Conservation (phyloP, 2,797 vertebrate genomes). For the Molossus molossus region DNA sequence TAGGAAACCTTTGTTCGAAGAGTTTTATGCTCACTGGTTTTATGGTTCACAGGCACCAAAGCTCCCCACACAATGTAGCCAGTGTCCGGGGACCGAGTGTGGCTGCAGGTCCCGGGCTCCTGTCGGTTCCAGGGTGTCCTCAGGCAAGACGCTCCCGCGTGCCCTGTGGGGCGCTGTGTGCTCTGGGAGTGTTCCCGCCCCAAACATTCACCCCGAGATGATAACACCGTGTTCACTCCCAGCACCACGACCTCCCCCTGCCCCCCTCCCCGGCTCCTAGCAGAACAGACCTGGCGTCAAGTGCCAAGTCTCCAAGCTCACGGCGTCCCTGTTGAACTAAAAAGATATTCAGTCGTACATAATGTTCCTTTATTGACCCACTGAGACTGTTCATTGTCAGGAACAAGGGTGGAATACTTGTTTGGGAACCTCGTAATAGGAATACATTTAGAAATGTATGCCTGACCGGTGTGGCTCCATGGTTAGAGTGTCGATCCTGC, state of each 20-base stretch:
- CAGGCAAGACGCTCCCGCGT: neutral
- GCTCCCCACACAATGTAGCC: no score
- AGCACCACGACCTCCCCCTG: neutral
- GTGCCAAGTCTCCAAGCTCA: neutral
- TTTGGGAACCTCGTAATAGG: neutral
- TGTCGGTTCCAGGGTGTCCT: neutral
- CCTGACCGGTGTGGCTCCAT: no score
- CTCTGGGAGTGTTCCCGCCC: constrained; percentile 60
- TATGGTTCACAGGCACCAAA: neutral
- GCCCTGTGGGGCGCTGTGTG: constrained; percentile 30
- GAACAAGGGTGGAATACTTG: neutral
- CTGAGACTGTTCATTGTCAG: neutral
- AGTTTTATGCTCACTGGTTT: neutral
- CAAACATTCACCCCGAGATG: constrained; percentile 49
- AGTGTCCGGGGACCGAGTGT: neutral
- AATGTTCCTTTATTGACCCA: constrained; percentile 20
- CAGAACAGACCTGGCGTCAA: neutral
- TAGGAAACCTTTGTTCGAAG: neutral
- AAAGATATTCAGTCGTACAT: constrained; percentile 41
- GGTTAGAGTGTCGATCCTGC: no score
- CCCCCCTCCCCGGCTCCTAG: neutral
- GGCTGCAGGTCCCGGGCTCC: neutral
- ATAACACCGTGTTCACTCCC: constrained; percentile 64
- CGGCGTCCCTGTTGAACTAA: neutral
- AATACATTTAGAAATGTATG: neutral